Evolutionary conservation across 2,797 vertebrate species (phyloP), one percentile per base, ranked within the genome.

Genomic region (Neopelma chrysocephalum): DNA sequence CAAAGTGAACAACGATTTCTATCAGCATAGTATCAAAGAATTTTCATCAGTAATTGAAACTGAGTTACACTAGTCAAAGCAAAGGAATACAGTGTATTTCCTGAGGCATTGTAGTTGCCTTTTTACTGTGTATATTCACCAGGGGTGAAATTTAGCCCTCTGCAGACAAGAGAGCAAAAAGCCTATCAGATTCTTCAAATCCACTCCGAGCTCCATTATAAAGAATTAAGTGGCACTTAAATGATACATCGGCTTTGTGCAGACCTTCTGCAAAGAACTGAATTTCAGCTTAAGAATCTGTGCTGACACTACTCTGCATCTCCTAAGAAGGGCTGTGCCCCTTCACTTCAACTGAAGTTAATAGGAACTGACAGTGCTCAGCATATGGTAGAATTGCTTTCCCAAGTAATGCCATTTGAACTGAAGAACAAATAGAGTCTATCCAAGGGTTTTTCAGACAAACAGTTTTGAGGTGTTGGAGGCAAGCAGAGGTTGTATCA

Each of bases 151-250:
- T 68, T 92, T 78, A 96, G 48, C 65, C 26, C 38, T 70, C 51
- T 68, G 60, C 65, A 87, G 80, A 84, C 29, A 50, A 82, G 80
- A 38, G n/a, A 91, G 80, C 80, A 95, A 95, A 96, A 95, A 96
- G 77, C 88, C 77, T 32, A 90, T 77, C 88, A 80, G 62, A 80
- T 75, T 93, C 73, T 68, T 94, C 73, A 95, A 89, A 94, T 31
- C 51, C 60, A 77, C 62, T 93, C 62, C 3, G 27, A 83, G 62
- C 60, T 90, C 73, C 57, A 93, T 93, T 85, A 68, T 80, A 60
- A 91, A 91, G 91, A 96, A 93, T 90, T 93, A 96, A 83, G 77
- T 93, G 92, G 82, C 77, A 92, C 82, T 95, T 93, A 94, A 93
- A 91, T 34, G 77, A 89, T 89, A 82, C 64, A 80, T 14, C 87